phyloP scores from a whole-genome alignment of 2,113 vertebrate species.

The Cisticola juncidis region DNA sequence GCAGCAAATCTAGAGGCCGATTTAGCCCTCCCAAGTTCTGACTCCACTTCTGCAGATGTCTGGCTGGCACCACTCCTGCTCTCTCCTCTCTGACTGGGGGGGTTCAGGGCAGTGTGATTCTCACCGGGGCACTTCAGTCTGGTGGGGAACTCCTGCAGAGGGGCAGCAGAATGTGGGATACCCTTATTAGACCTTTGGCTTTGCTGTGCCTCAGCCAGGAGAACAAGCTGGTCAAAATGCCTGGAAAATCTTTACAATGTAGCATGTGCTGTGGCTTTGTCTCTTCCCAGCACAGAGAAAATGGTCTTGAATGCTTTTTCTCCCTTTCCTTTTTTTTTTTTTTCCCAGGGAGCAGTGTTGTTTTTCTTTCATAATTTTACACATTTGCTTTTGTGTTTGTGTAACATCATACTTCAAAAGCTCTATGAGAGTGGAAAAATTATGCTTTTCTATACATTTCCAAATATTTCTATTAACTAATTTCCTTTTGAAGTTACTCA shows the following conservation, averaged over 20 bases:
- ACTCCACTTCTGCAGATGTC: not conserved
- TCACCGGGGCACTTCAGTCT: not conserved
- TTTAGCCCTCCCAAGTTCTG: not conserved
- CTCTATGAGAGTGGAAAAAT: not conserved
- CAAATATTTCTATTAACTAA: not conserved
- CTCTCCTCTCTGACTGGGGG: not conserved
- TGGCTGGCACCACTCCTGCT: not conserved
- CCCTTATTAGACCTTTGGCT: not conserved
- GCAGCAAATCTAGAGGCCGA: not conserved
- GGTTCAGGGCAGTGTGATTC: not conserved
- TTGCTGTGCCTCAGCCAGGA: not conserved
- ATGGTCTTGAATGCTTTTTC: not conserved
- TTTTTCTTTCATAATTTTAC: not conserved
- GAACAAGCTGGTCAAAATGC: not conserved
- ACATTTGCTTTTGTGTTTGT: not conserved
- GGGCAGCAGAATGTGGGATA: not conserved
- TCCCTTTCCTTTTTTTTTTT: not conserved
- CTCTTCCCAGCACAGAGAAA: not conserved
- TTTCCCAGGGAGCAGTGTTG: rapidly evolving
- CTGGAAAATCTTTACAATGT: not conserved
- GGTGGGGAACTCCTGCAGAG: not conserved
- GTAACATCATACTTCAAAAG: not conserved
- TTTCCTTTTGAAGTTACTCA: not conserved
- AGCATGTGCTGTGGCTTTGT: not conserved
- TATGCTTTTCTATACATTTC: not conserved